Base-by-base conservation (phyloP, 2,797 vertebrate genomes). In the Adrianichthys oophorus region DNA sequence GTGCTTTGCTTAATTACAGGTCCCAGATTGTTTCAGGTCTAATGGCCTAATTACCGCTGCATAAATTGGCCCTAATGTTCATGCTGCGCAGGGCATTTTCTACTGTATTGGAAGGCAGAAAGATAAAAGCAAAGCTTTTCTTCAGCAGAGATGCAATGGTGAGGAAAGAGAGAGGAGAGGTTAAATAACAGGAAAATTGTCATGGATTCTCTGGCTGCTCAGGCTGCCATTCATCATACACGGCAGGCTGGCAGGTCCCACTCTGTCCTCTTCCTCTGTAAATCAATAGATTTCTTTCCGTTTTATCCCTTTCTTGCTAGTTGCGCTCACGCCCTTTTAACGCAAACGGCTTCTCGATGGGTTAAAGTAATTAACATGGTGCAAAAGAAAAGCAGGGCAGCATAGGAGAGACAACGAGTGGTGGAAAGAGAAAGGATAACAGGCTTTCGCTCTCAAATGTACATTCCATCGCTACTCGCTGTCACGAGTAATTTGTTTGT, bases 11-110 rank as follows among this genome's bases (percentile, higher is more conserved):
- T 91, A 91, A 93, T 92, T 90, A 90, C 77, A 71, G 85, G 84
- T 88, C 89, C 87, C 89, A 89, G 86, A 92, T 88, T 92, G 90
- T 90, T 90, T 87, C 74, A 80, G 85, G 83, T 85, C 86, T 90
- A 92, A 91, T 91, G 87, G 87, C 67, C 87, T 92, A 91, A 92
- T 92, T 92, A 91, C 80, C 77, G 53, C 78, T 80, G 87, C 86
- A 91, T 91, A 89, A 89, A 92, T 91, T 88, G 91, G 86, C 69
- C 32, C 74, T 85, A 85, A 90, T 86, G 83, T 71, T 82, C 77
- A 75, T 49, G 76, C 86, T 77, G 80, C 68, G 78, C 67, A 7
- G 67, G 68, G 81, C 62, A 63, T 69, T 67, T 74, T 60, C 51
- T 51, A 70, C 83, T 79, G 74, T 76, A 74, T 23, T 52, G 54